These are phyloP conservation scores for Parauchenoglanis punctatus DNA, from an alignment of 2,797 vertebrate species.

Conservation along the genomic window DNA sequence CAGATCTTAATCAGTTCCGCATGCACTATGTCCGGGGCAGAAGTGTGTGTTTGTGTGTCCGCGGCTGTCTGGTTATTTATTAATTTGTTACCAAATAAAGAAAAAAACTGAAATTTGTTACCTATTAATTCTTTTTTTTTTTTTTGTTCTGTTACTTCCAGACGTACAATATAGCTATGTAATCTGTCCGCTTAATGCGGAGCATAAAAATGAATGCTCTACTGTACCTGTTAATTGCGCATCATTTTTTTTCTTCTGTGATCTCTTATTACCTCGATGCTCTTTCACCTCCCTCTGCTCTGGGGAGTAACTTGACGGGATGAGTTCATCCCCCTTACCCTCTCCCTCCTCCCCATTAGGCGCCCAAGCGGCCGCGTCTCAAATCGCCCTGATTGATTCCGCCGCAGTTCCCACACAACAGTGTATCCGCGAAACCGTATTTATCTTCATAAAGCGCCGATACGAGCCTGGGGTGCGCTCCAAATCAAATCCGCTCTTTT, in stretches of 20 bases:
- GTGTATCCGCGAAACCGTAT: constrained; percentile 64
- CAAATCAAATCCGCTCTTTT: constrained; percentile 53
- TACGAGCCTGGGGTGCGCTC: constrained; percentile 56
- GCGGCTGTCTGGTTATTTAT: constrained; percentile 26
- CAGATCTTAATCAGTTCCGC: constrained; percentile 70
- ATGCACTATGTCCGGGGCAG: constrained; percentile 53
- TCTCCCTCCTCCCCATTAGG: constrained; percentile 53
- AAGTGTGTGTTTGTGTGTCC: constrained; percentile 39
- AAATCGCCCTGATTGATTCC: constrained; percentile 80
- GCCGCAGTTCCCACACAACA: constrained; percentile 66
- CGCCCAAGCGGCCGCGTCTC: constrained; percentile 72
- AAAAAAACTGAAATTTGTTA: too few relatives aligned
- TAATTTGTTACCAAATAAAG: neutral
- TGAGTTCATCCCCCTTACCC: constrained; percentile 44
- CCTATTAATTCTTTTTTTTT: too few relatives aligned
- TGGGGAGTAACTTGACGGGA: constrained; percentile 45
- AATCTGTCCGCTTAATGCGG: neutral
- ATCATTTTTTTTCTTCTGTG: constrained; percentile 51
- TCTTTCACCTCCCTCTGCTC: constrained; percentile 60
- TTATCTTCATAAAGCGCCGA: constrained; percentile 79
- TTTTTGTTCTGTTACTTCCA: neutral
- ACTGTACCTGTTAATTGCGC: constrained; percentile 10
- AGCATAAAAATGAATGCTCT: neutral
- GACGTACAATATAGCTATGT: neutral
- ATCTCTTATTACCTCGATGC: constrained; percentile 44